Conservation (phyloP, 2,797 vertebrate genomes). For the Coregonus ussuriensis region DNA sequence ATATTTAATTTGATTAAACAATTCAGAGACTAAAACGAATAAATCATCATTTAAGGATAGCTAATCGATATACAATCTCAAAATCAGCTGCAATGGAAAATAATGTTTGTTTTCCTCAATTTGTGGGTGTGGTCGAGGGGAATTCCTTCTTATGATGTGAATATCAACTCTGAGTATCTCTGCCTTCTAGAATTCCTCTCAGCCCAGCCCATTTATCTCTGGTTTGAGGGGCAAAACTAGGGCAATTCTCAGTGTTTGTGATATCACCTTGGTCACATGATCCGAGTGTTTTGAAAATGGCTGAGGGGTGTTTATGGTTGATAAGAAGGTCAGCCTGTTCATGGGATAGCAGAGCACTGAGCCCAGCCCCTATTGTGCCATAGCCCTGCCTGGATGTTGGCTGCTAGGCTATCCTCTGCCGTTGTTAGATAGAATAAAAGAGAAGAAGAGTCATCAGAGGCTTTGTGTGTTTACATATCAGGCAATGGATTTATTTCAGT, state of each 20-base stretch:
- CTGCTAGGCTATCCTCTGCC: neutral
- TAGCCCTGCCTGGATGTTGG: neutral
- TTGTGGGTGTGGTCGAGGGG: no score
- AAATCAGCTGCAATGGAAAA: no score
- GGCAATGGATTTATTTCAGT: neutral
- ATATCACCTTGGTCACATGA: neutral
- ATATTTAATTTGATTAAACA: no score
- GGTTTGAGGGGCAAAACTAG: neutral
- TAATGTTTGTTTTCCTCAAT: no score
- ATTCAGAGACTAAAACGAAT: no score
- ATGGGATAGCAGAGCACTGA: neutral
- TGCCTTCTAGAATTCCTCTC: neutral
- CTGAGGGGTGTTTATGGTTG: slow-evolving; percentile 1
- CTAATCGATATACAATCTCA: no score
- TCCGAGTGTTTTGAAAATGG: neutral
- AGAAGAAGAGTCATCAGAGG: neutral
- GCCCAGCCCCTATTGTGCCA: no score
- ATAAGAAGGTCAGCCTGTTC: neutral
- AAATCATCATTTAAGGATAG: no score
- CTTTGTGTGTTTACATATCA: neutral
- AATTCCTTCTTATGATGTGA: no score
- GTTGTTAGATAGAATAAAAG: neutral
- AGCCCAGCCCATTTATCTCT: neutral
- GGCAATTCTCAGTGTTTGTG: neutral
- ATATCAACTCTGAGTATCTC: neutral